Evolutionary conservation across 2,113 vertebrate genomes (phyloP).

Genomic region (Piprites chloris): DNA sequence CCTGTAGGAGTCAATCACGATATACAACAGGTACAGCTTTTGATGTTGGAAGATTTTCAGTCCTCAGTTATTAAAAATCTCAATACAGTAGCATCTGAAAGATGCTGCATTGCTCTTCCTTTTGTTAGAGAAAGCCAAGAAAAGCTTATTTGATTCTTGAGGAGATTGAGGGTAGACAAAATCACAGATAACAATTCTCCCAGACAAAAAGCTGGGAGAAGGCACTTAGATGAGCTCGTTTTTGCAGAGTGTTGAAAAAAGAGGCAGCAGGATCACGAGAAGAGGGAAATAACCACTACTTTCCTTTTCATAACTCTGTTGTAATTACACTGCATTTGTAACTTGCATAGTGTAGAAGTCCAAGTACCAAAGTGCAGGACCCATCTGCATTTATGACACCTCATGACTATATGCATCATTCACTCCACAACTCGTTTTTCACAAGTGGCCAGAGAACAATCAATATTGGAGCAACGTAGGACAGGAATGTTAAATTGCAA

Average conservation of each 20-base stretch:
- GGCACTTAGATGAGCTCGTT: background rate
- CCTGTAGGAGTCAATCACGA: background rate
- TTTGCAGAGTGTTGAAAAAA: background rate
- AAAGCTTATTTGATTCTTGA: background rate
- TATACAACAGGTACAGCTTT: background rate
- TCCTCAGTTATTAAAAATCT: background rate
- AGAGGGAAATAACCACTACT: background rate
- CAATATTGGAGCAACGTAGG: background rate
- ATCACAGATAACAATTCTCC: background rate
- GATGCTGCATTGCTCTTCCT: background rate
- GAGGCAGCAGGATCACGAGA: background rate
- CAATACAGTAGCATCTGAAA: background rate
- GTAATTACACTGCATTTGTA: background rate
- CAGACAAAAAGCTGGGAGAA: background rate
- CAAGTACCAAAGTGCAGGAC: background rate
- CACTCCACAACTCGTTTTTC: background rate
- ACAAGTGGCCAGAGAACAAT: background rate
- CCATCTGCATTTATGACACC: background rate
- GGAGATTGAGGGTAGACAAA: background rate
- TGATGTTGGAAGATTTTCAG: background rate
- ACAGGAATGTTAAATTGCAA: background rate
- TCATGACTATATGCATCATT: background rate
- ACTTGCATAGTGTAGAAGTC: background rate
- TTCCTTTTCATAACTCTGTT: background rate
- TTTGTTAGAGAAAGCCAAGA: background rate